These are phyloP conservation scores for Tachycineta bicolor DNA, from an alignment of 2,113 vertebrate species.

Conservation along the genomic window DNA sequence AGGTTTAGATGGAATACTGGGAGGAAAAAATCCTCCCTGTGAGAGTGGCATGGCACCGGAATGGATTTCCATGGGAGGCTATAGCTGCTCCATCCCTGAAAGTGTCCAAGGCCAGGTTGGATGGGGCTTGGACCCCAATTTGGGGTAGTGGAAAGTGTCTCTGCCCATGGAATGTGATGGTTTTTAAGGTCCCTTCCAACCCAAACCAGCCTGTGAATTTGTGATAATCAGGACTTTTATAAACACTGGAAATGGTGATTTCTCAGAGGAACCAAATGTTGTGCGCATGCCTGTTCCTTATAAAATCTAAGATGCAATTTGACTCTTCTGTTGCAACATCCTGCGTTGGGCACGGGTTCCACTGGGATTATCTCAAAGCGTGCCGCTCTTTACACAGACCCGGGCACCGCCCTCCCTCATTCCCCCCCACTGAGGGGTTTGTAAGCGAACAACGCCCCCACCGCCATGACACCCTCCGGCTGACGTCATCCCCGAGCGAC, in stretches of 20 bases:
- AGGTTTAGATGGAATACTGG: background rate
- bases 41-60: background rate
- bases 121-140: background rate
- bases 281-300: too few relatives aligned
- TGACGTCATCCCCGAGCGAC: background rate
- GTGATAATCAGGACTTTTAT: background rate
- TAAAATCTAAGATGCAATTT: background rate
- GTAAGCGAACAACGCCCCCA: accelerated
- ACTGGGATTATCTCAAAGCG: accelerated
- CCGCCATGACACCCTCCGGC: background rate
- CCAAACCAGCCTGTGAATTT: background rate
- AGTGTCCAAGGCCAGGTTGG: background rate
- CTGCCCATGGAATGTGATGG: background rate
- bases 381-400: accelerated
- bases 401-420: accelerated
- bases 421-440: accelerated
- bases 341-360: background rate
- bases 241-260: background rate
- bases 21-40: background rate
- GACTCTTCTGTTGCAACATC: background rate
- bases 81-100: background rate
- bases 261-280: background rate
- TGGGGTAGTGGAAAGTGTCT: background rate
- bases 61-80: background rate
- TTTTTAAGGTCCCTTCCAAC: background rate